These are phyloP conservation scores for Sporophila hypoxantha DNA, from an alignment of 2,113 vertebrate species.

Conservation along the genomic window DNA sequence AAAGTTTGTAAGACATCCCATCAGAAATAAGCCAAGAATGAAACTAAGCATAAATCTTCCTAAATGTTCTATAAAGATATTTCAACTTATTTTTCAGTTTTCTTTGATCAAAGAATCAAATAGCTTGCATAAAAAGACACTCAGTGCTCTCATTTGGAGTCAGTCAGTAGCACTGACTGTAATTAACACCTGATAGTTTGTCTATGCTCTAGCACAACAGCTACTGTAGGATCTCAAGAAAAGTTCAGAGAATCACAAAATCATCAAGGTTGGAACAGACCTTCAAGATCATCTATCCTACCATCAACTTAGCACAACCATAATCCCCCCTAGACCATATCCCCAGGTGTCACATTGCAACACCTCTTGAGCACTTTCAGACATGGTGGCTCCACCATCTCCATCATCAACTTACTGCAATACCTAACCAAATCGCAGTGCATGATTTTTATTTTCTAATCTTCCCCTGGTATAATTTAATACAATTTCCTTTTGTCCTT, in stretches of 20 bases:
- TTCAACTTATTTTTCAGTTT: background rate
- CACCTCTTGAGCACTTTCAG: background rate
- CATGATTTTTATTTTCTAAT: too few relatives aligned
- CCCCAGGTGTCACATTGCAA: background rate
- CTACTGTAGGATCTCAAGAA: background rate
- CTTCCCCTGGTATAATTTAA: background rate
- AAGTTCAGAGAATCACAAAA: background rate
- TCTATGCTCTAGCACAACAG: background rate
- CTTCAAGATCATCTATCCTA: background rate
- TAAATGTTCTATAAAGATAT: background rate
- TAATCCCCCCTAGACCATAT: background rate
- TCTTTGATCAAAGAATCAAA: background rate
- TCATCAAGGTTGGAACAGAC: background rate
- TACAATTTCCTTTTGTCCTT: background rate
- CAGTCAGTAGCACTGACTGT: background rate
- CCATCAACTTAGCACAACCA: rapidly evolving
- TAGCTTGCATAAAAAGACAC: background rate
- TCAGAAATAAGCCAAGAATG: background rate
- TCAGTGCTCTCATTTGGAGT: background rate
- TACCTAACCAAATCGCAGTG: background rate
- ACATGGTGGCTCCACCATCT: background rate
- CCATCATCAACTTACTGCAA: background rate
- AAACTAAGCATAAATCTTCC: background rate
- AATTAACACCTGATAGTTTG: background rate
- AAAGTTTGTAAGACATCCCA: background rate